Evolutionary conservation across 2,113 vertebrate species (phyloP), one percentile per base, ranked within the genome.

Genomic region (Coregonus clupeaformis): DNA sequence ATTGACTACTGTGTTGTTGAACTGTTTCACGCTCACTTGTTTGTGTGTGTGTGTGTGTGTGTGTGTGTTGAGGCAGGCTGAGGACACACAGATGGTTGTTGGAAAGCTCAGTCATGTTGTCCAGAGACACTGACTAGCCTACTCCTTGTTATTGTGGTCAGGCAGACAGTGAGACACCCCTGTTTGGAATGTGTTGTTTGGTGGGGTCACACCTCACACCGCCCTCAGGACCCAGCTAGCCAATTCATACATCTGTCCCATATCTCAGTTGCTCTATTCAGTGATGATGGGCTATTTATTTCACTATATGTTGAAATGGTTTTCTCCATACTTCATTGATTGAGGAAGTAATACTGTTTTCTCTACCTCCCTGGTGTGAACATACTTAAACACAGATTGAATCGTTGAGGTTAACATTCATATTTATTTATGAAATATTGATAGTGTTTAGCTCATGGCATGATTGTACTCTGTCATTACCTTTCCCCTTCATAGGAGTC

Each of bases 171-270:
- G 47, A 79, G 64, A 69, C 49, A 77, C 32, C 32, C 68, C 20
- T 66, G 18, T 71, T 65, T 80, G 69, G 66, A 83, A 83, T 80
- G 75, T 69, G 69, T 76, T 83, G 78, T 86, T 88, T 86, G 77
- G 76, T 73, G 71, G 29, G 13, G 9, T 80, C 18, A 74, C 1
- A 73, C 65, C 60, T 65, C 36, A 42, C 36, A 42, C 36, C 2
- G 36, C 36, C 11, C 36, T 11, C 36, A 11, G 36, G 36, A 42
- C 36, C 9, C 36, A 42, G 27, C 49, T 20, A 30, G 69, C 36
- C 29, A 32, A 5, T 11, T 65, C 42, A 57, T 47, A 66, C 16
- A 25, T 30, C 63, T 11, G 9, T 42, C 36, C 36, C 36, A 42
- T 42, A 11, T 59, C 76, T 30, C 11, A 32, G 57, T 69, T 29